Conservation (phyloP, 2,888 invertebrate species). For the Agonopterix arenella region DNA sequence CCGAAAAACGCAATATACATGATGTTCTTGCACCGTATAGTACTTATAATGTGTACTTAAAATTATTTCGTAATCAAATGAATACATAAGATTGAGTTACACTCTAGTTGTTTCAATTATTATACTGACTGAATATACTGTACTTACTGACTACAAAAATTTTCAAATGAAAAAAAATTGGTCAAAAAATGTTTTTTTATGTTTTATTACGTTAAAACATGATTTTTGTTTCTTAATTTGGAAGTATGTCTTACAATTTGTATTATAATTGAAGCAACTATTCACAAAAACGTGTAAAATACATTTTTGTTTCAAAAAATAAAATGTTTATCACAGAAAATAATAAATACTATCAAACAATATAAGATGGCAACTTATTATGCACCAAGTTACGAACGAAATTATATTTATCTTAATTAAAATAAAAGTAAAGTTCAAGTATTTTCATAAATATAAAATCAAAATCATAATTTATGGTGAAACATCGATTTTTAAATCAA, state of each 20-base stretch:
- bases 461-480: conserved; percentile 19
- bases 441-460: conserved; percentile 20
- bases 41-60: not conserved
- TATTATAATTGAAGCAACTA: conserved; percentile 2
- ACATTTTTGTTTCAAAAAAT: conserved; percentile 2
- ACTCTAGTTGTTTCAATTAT: too few species aligned
- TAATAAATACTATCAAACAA: conserved; percentile 66
- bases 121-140: too few species aligned
- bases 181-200: too few species aligned
- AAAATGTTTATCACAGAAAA: conserved; percentile 68
- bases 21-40: not conserved
- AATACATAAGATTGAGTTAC: too few species aligned
- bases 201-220: too few species aligned
- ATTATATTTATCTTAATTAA: conserved; percentile 11
- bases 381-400: conserved; percentile 48
- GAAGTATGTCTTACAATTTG: too few species aligned
- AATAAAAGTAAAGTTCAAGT: conserved; percentile 7
- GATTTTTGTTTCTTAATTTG: too few species aligned
- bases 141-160: too few species aligned
- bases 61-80: not conserved
- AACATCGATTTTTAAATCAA: conserved; percentile 22
- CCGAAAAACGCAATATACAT: conserved; percentile 30
- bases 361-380: conserved; percentile 63
- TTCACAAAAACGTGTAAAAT: conserved; percentile 4
- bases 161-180: too few species aligned